Conservation (phyloP, 1,140 invertebrate genomes). For the Aplysia californica region DNA sequence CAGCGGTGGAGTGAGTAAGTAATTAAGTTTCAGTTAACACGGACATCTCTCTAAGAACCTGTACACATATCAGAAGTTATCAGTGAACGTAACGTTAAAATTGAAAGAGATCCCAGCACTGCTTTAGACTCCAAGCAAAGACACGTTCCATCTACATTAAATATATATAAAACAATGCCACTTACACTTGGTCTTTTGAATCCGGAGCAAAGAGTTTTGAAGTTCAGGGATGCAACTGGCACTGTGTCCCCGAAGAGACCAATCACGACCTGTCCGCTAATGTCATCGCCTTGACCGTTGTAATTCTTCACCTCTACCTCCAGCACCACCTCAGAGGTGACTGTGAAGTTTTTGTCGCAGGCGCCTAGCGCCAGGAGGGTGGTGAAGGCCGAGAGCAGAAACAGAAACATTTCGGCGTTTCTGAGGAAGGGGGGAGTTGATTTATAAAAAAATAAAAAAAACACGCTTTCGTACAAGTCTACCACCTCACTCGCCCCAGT, state of each 20-base stretch:
- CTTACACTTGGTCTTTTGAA: constrained; percentile 55
- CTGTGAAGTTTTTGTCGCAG: constrained; percentile 49
- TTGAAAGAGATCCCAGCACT: too few species aligned
- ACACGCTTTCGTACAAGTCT: too few species aligned
- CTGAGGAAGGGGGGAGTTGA: background rate
- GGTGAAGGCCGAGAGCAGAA: constrained; percentile 11
- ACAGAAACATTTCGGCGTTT: constrained; percentile 20
- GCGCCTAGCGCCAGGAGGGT: constrained; percentile 9
- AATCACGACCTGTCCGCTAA: constrained; percentile 53
- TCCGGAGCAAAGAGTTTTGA: constrained; percentile 59
- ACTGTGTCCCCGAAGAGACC: constrained; percentile 66
- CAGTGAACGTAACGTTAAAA: too few species aligned
- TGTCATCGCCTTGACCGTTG: constrained; percentile 57
- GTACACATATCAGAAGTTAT: too few species aligned
- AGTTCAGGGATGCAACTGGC: constrained; percentile 67
- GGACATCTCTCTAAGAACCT: too few species aligned
- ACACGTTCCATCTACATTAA: too few species aligned
- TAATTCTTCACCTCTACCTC: constrained; percentile 60
- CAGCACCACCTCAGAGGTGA: constrained; percentile 61
- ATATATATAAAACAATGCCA: too few species aligned
- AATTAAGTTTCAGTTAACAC: too few species aligned
- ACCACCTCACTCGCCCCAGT: too few species aligned
- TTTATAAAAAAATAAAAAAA: too few species aligned
- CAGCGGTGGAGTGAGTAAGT: too few species aligned
- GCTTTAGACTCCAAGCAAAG: too few species aligned